Conservation (phyloP, 2,797 vertebrate species). For the Aphelocoma californica region DNA sequence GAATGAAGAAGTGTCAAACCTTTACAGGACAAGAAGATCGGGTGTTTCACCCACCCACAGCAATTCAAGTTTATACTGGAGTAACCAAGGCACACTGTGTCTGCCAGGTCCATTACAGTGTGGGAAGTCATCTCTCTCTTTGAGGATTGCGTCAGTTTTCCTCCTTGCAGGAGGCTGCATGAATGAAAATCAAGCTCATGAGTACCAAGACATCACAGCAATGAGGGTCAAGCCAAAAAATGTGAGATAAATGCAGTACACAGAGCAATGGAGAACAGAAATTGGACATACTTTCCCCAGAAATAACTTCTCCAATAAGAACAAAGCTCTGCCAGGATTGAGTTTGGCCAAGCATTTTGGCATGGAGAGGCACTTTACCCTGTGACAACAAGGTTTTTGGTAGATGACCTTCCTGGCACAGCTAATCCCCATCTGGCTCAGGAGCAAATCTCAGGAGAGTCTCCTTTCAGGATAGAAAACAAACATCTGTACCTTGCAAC, state of each 20-base stretch:
- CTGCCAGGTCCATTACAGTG: not conserved
- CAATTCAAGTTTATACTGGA: not conserved
- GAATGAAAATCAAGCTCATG: not conserved
- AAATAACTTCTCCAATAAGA: not conserved
- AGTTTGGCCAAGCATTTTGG: not conserved
- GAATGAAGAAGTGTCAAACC: not conserved
- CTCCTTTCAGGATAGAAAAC: not conserved
- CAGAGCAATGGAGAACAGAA: not conserved
- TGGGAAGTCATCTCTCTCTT: not conserved
- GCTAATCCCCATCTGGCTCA: not conserved
- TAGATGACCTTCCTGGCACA: not conserved
- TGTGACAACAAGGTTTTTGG: not conserved
- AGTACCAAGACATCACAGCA: not conserved
- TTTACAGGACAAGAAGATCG: accelerated
- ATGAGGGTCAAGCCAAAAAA: not conserved
- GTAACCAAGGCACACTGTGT: not conserved
- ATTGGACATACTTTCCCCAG: not conserved
- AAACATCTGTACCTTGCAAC: not conserved
- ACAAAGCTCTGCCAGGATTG: not conserved
- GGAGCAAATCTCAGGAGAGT: not conserved
- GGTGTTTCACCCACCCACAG: not conserved
- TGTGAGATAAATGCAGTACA: not conserved
- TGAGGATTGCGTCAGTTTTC: not conserved
- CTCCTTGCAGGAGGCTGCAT: not conserved
- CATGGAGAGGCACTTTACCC: not conserved